Conservation (phyloP, 1,140 invertebrate genomes). For the Galleria mellonella region DNA sequence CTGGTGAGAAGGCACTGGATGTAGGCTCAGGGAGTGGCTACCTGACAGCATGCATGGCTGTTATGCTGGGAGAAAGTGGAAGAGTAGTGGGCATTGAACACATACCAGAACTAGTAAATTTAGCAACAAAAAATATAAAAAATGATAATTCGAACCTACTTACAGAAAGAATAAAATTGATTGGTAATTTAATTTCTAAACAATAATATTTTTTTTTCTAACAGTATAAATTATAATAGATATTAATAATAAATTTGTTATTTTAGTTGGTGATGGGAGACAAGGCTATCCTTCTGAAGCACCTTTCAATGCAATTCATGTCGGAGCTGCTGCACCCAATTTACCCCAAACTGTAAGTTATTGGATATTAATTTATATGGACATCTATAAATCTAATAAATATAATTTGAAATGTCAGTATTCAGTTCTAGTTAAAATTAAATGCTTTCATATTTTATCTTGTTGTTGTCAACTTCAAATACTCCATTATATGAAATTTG, state of each 20-base stretch:
- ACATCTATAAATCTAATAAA: too few species aligned
- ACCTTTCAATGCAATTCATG: slow-evolving; percentile 95
- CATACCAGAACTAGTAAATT: slow-evolving; percentile 87
- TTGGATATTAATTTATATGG: too few species aligned
- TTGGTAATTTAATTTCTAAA: slow-evolving; percentile 73
- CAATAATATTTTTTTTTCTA: not conserved
- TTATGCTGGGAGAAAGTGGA: slow-evolving; percentile 88
- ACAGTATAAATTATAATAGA: not conserved
- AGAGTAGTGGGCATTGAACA: slow-evolving; percentile 92
- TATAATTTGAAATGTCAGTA: too few species aligned
- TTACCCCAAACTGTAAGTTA: slow-evolving; percentile 82
- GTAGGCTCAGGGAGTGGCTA: slow-evolving; percentile 97
- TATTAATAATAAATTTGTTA: slow-evolving; percentile 13
- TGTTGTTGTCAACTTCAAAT: too few species aligned
- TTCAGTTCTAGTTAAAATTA: too few species aligned
- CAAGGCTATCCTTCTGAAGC: slow-evolving; percentile 81
- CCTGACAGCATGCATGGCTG: slow-evolving; percentile 95
- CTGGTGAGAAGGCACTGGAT: slow-evolving; percentile 90
- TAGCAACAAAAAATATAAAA: slow-evolving; percentile 86
- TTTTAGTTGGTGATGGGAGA: slow-evolving; percentile 88
- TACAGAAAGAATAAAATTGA: slow-evolving; percentile 79
- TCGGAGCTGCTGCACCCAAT: slow-evolving; percentile 90
- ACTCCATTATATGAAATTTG: too few species aligned
- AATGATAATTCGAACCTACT: slow-evolving; percentile 83
- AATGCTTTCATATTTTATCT: too few species aligned